Evolutionary conservation across 2,888 invertebrate genomes (phyloP), one percentile per base, ranked within the genome.

Genomic region (Plagodis pulveraria): DNA sequence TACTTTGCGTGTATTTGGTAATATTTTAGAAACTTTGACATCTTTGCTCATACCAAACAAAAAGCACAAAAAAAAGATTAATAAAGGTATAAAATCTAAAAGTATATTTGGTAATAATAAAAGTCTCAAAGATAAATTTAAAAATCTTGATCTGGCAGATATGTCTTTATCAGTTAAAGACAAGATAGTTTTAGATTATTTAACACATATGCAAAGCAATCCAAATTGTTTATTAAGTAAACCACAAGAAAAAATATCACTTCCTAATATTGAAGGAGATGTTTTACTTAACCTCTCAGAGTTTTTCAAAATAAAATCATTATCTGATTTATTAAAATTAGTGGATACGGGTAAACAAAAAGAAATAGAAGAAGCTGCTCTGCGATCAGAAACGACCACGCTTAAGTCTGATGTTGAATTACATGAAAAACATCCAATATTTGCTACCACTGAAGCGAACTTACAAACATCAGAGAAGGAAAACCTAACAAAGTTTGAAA

Each of bases 241-340:
- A 40, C 63, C 74, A 11, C 62, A 71, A 7, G 53, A 66, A 6
- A 63, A 72, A 40, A 41, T 52, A 35, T 36, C 65, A 8, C 41
- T 69, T n/a, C 66, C 77, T n/a, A 76, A 70, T 49, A 52, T 84
- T 36, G 80, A 86, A 78, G 84, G 88, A 2, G 80, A 84, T 58
- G 84, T 88, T 64, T 70, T 90, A 50, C 71, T 86, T 2, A 89
- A 87, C 65, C 71, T 92, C 41, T 85, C 87, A 0, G 87, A 92
- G 54, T 86, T 90, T 65, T 84, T 88, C 6, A 90, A 87, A 73
- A 81, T 89, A 2, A 88, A 87, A 66, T 86, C 90, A 0, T 78
- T 85, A 40, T 66, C 79, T n/a, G 90, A 89, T 66, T 77, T 91
- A 42, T 53, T 88, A 0, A 84, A 84, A 53, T 48, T 86, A 44